These are phyloP conservation scores for Seriola dumerili DNA, from an alignment of 2,113 vertebrate species.

Conservation along the genomic window DNA sequence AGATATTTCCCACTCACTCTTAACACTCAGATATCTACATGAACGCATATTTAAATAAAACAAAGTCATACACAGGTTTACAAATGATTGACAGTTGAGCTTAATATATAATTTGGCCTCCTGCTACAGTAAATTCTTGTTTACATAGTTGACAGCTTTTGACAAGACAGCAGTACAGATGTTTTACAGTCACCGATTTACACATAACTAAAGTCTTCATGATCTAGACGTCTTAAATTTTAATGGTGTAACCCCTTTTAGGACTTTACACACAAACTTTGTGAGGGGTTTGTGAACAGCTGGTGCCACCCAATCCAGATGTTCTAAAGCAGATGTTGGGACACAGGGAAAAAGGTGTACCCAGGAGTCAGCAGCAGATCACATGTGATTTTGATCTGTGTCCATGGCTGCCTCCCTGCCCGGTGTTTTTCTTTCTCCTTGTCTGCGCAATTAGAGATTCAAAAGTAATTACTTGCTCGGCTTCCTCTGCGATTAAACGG, in stretches of 20 bases:
- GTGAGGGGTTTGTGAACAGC: background rate
- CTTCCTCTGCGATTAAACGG: slow-evolving; percentile 90
- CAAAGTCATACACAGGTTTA: background rate
- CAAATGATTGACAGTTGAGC: background rate
- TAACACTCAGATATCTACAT: background rate
- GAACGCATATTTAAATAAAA: background rate
- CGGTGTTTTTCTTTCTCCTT: slow-evolving; percentile 79
- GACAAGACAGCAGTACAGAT: background rate
- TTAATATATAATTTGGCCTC: background rate
- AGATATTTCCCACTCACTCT: background rate
- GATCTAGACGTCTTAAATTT: background rate
- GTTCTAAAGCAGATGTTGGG: background rate
- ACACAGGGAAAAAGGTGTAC: background rate
- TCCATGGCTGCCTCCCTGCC: slow-evolving; percentile 44
- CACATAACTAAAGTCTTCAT: background rate
- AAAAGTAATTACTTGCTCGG: slow-evolving; percentile 97
- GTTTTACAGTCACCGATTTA: background rate
- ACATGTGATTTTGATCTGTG: slow-evolving; percentile 88
- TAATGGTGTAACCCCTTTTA: background rate
- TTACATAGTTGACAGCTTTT: background rate
- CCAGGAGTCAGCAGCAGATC: slow-evolving; percentile 20
- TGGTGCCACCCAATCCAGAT: background rate
- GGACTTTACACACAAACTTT: background rate
- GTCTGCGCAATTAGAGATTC: slow-evolving; percentile 92
- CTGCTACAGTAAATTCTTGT: background rate